phyloP scores from a whole-genome alignment of 2,113 vertebrate genomes.

The Irena cyanogastra region DNA sequence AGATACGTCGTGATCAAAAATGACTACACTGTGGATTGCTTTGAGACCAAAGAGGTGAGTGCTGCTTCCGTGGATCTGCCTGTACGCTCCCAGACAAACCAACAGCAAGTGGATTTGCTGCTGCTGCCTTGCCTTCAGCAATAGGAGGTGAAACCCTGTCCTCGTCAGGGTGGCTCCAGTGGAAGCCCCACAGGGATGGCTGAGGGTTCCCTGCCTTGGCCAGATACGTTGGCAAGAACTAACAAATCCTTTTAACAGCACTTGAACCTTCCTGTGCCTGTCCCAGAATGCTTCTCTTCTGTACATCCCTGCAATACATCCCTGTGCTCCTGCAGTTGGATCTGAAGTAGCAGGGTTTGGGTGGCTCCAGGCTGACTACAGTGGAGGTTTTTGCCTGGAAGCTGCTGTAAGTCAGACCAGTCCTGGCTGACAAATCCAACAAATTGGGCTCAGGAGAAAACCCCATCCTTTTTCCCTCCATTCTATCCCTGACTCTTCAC shows the following conservation, averaged over 20 bases:
- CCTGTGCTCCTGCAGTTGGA: background rate
- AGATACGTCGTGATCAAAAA: constrained; percentile 82
- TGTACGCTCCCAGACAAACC: background rate
- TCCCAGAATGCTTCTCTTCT: background rate
- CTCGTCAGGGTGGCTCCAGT: fast-evolving
- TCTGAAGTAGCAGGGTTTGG: background rate
- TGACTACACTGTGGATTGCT: constrained; percentile 84
- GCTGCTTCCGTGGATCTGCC: background rate
- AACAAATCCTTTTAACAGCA: background rate
- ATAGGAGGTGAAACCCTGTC: background rate
- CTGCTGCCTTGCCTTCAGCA: background rate
- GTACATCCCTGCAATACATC: background rate
- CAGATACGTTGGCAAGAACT: fast-evolving
- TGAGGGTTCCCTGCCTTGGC: background rate
- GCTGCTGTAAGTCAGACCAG: background rate
- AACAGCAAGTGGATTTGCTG: background rate
- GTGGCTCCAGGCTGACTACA: background rate
- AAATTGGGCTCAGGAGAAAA: background rate
- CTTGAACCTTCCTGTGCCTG: background rate
- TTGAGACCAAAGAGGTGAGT: constrained; percentile 85
- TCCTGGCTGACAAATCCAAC: background rate
- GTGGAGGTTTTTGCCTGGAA: background rate
- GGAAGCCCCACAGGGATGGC: background rate
- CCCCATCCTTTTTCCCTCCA: background rate
- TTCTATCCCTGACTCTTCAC: background rate